phyloP scores from a whole-genome alignment of 64 coral and sea anemone genomes.

The Montipora cactus region DNA sequence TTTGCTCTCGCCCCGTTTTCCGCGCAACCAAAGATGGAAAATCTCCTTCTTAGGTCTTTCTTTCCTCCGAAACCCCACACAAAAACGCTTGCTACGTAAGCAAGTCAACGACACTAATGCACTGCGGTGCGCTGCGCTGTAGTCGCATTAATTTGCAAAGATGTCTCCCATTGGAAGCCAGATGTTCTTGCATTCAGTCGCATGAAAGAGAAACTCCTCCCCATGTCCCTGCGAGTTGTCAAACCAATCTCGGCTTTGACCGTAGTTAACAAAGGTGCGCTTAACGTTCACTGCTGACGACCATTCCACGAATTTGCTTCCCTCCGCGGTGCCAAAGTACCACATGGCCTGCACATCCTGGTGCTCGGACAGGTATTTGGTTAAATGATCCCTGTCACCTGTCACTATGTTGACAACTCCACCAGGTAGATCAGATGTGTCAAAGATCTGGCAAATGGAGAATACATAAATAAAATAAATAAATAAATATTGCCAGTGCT shows the following conservation, averaged over 20 bases:
- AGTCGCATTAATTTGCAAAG: slow-evolving; percentile 77
- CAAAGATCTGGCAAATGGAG: slow-evolving; percentile 70
- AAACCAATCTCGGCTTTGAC: slow-evolving; percentile 80
- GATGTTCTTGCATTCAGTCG: slow-evolving; percentile 86
- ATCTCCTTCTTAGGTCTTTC: too few relatives aligned
- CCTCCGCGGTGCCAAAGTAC: slow-evolving; percentile 79
- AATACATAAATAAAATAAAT: too few relatives aligned
- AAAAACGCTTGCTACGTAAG: too few relatives aligned
- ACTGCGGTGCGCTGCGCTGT: too few relatives aligned
- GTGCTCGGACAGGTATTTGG: slow-evolving; percentile 90
- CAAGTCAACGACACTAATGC: too few relatives aligned
- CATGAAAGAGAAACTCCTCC: slow-evolving; percentile 87
- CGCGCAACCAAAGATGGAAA: too few relatives aligned
- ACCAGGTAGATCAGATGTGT: slow-evolving; percentile 95
- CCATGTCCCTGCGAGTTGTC: slow-evolving; percentile 85
- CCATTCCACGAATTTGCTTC: slow-evolving; percentile 71
- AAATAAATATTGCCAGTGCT: too few relatives aligned
- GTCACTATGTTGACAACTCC: slow-evolving; percentile 96
- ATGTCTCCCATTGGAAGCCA: slow-evolving; percentile 98
- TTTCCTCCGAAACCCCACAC: too few relatives aligned
- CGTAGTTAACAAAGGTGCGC: slow-evolving; percentile 92
- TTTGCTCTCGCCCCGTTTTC: too few relatives aligned
- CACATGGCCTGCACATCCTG: slow-evolving; percentile 98
- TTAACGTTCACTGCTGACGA: slow-evolving; percentile 92
- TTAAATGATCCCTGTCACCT: slow-evolving; percentile 91